Evolutionary conservation across 23 tunicate genomes (phyloP).

Genomic region (Ascidia mentula): DNA sequence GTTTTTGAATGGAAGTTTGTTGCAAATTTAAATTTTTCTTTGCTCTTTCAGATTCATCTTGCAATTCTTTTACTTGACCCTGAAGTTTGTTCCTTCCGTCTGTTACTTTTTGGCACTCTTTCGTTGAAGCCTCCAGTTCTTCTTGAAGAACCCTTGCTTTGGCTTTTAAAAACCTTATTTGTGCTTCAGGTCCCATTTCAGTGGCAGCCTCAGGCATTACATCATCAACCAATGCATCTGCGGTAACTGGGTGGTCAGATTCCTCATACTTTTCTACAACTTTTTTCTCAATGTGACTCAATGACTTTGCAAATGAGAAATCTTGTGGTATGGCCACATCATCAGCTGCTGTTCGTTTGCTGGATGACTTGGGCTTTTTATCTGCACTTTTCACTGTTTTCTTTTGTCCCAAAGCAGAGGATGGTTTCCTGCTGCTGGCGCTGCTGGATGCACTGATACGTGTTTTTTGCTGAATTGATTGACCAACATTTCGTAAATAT

Average conservation of each 20-base stretch:
- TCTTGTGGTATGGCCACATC: slow-evolving; percentile 46
- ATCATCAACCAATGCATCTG: slow-evolving; percentile 19
- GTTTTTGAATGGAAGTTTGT: slow-evolving; percentile 62
- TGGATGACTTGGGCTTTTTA: neutral
- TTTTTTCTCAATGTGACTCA: slow-evolving; percentile 36
- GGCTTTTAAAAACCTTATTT: slow-evolving; percentile 79
- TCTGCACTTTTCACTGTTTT: neutral
- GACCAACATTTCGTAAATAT: neutral
- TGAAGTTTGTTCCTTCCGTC: slow-evolving; percentile 30
- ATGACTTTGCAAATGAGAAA: slow-evolving; percentile 25
- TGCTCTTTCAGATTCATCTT: slow-evolving; percentile 45
- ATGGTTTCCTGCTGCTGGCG: neutral
- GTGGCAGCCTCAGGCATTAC: slow-evolving; percentile 70
- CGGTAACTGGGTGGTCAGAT: neutral
- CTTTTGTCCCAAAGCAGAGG: neutral
- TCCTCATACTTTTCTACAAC: neutral
- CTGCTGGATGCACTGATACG: neutral
- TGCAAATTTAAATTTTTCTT: slow-evolving; percentile 50
- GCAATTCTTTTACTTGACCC: slow-evolving; percentile 33
- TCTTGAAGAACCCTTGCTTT: slow-evolving; percentile 80
- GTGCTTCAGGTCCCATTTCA: slow-evolving; percentile 91
- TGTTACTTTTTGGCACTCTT: neutral
- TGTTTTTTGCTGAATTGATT: neutral
- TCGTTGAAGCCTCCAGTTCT: slow-evolving; percentile 29
- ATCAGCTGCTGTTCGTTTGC: slow-evolving; percentile 24